phyloP scores from a whole-genome alignment of 1,140 invertebrate species.

The Saccostrea cuccullata region DNA sequence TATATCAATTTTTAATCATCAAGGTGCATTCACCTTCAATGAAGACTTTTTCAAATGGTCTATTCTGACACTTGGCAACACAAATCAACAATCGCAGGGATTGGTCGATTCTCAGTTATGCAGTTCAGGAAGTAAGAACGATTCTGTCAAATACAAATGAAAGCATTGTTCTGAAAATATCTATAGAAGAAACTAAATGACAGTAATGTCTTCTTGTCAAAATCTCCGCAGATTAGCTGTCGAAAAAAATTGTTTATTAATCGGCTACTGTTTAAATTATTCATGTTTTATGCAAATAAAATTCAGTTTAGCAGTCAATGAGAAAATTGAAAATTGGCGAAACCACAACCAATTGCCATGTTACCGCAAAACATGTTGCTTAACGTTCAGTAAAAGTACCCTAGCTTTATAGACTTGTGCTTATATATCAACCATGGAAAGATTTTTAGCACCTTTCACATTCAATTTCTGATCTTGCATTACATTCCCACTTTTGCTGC shows the following conservation, averaged over 20 bases:
- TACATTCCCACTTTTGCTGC: too few species aligned
- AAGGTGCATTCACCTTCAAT: neutral
- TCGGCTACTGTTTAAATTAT: slow-evolving; percentile 10
- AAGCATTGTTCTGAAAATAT: slow-evolving; percentile 21
- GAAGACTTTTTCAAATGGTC: neutral
- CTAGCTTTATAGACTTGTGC: too few species aligned
- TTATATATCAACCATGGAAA: too few species aligned
- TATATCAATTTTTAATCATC: too few species aligned
- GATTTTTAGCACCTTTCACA: too few species aligned
- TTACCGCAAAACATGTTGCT: neutral
- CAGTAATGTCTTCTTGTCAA: slow-evolving; percentile 9
- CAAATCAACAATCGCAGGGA: neutral
- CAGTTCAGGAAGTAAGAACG: neutral
- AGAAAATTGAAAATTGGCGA: neutral
- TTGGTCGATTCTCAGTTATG: neutral
- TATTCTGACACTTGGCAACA: neutral
- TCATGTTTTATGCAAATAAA: slow-evolving; percentile 10
- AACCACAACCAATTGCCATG: neutral
- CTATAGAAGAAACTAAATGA: neutral
- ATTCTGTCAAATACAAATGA: neutral
- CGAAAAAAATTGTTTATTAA: neutral
- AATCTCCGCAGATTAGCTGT: neutral
- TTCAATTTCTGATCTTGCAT: too few species aligned
- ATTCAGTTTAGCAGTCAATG: neutral
- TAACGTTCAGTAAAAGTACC: neutral